phyloP scores from a whole-genome alignment of 2,888 invertebrate genomes.

The Crossocerus cetratus region DNA sequence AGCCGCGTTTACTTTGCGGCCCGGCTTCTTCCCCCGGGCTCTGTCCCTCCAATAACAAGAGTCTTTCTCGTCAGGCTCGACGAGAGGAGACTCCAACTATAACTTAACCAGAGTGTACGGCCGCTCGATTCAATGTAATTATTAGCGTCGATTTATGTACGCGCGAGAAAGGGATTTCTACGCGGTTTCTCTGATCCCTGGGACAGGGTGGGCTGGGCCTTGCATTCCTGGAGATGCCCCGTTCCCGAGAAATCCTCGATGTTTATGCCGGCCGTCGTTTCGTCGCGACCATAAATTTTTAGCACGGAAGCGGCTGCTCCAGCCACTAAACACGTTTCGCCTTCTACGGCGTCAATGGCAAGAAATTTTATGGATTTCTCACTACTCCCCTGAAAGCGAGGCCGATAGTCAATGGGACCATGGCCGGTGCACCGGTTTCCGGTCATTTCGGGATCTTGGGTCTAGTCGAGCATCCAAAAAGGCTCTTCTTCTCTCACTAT shows the following conservation, averaged over 20 bases:
- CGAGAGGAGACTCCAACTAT: not conserved
- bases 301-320: constrained; percentile 5
- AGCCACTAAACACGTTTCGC: constrained; percentile 26
- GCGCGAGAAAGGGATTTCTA: too few relatives aligned
- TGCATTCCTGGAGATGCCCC: constrained; percentile 21
- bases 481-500: not conserved
- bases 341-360: constrained; percentile 17
- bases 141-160: not conserved
- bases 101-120: not conserved
- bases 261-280: constrained; percentile 26
- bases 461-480: not conserved
- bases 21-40: constrained; percentile 3
- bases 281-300: constrained; percentile 37
- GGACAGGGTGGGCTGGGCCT: constrained; percentile 15
- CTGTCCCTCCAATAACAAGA: not conserved
- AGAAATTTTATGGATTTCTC: constrained; percentile 23
- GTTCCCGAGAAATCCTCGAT: constrained; percentile 22
- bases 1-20: constrained; percentile 25
- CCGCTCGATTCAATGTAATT: not conserved
- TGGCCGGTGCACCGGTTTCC: not conserved
- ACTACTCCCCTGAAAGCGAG: constrained; percentile 8
- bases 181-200: not conserved
- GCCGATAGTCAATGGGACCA: not conserved
- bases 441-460: not conserved
- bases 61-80: not conserved